Base-by-base conservation (phyloP, 2,888 invertebrate genomes). In the Matsumyia berberina region DNA sequence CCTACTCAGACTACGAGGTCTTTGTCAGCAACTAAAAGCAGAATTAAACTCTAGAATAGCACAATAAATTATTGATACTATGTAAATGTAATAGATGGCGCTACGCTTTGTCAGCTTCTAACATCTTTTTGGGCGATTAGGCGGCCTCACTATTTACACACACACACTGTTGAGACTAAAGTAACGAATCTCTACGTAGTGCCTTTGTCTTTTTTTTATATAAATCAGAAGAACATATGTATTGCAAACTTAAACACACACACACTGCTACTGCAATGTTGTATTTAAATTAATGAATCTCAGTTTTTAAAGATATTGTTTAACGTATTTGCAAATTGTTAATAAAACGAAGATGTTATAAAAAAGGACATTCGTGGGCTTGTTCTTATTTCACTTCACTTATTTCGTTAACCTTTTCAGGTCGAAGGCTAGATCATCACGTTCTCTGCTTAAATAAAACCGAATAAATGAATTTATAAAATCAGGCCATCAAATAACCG, bases 1-100 rank as follows among this genome's bases (percentile, higher is more conserved):
- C 95, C 58, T 96, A 95, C 93, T 93, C 94, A n/a, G 95, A 96
- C 62, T 97, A 95, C 89, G 97, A 97, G 93, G 92, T 97, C 88
- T 94, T 97, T 67, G 88, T 90, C 67, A 73, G 88, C 46, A 87
- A 89, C 87, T 91, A 90, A 87, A 64, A 11, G 8, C 19, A 9
- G 11, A 5, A 37, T 42, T 57, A 35, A 11, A 19, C 9, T 29
- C 31, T 46, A 80, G 58, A 70, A 58, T 66, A 69, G 62, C 80
- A 60, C 74, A 62, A 31, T 73, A 78, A 74, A 81, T 81, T 74
- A 72, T 78, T 62, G 46, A 53, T 49, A 44, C 35, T 42, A 9
- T 15, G 12, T 11, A 42, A 35, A 51, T 51, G 17, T 39, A 49
- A 19, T 66, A n/a, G 17, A 57, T 29, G 58, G 49, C 58, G 46